These are phyloP conservation scores for Leptobrachium ailaonicum DNA, from an alignment of 2,113 vertebrate genomes.

Conservation along the genomic window DNA sequence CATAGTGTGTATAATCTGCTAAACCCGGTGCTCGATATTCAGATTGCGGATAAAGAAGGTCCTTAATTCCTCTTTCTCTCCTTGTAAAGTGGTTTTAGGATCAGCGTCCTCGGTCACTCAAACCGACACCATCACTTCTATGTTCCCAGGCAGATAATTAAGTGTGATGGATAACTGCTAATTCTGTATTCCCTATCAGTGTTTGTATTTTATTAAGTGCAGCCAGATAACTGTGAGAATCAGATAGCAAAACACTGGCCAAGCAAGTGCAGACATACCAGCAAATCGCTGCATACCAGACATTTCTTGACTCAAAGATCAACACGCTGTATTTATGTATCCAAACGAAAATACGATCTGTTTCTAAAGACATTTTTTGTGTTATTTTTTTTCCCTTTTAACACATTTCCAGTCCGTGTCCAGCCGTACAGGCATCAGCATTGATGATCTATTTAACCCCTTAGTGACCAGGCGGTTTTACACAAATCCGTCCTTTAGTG, in stretches of 20 bases:
- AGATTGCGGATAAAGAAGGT: too few species aligned
- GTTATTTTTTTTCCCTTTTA: constrained; percentile 20
- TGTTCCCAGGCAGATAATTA: constrained; percentile 21
- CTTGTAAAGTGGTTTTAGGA: neutral
- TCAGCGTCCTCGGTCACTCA: neutral
- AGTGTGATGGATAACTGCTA: constrained; percentile 47
- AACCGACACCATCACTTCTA: constrained; percentile 8
- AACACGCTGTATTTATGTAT: constrained; percentile 37
- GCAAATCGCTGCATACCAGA: constrained; percentile 44
- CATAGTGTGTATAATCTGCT: too few species aligned
- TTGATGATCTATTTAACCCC: neutral
- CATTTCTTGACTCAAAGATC: constrained; percentile 44
- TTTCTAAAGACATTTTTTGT: constrained; percentile 17
- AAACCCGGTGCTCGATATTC: too few species aligned
- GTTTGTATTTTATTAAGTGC: constrained; percentile 35
- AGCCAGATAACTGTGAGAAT: constrained; percentile 48
- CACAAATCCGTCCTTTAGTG: too few species aligned
- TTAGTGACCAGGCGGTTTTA: too few species aligned
- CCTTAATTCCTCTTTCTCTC: too few species aligned
- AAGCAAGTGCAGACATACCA: constrained; percentile 41
- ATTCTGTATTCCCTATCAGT: constrained; percentile 18
- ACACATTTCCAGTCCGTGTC: constrained; percentile 30
- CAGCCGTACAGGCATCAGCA: neutral
- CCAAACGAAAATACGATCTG: constrained; percentile 29
- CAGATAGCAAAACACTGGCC: constrained; percentile 25